Conservation (phyloP, 1,140 invertebrate species). For the Heliconius nattereri region DNA sequence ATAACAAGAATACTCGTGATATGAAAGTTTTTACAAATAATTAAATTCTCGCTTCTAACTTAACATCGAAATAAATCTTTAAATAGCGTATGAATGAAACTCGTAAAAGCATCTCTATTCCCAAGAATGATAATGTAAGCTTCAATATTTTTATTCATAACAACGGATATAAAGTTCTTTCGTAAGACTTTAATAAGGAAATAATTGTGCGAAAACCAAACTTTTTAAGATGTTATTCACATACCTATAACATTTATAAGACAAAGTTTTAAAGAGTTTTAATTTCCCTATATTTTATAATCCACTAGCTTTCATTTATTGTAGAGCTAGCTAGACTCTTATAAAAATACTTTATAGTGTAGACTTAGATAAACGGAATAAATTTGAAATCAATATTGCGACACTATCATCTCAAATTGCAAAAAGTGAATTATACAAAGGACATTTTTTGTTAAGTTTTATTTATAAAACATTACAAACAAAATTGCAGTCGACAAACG, state of each 20-base stretch:
- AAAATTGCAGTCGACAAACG: not conserved
- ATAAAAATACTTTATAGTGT: not conserved
- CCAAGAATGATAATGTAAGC: conserved; percentile 24
- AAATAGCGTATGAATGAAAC: not conserved
- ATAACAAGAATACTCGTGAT: too few relatives aligned
- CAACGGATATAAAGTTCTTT: conserved; percentile 58
- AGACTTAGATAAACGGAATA: not conserved
- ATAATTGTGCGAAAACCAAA: conserved; percentile 70
- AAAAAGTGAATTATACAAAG: conserved; percentile 9
- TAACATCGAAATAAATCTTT: not conserved
- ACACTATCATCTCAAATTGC: conserved; percentile 8
- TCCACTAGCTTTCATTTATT: not conserved
- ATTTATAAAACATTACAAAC: conserved; percentile 13
- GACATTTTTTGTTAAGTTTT: conserved; percentile 10
- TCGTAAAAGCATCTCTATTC: not conserved
- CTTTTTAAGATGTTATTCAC: conserved; percentile 22
- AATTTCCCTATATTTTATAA: not conserved
- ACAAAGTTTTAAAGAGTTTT: not conserved
- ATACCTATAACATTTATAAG: not conserved
- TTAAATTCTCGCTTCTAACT: not conserved
- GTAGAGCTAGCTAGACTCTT: not conserved
- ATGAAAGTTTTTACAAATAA: not conserved
- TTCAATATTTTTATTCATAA: conserved; percentile 46
- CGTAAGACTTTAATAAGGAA: conserved; percentile 77
- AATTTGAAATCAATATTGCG: conserved; percentile 12